A percentile compares a stretch with the other conserved stretches of the same genome.
Conservation (phyloP, 2,797 vertebrate genomes). For the Alosa sapidissima region DNA sequence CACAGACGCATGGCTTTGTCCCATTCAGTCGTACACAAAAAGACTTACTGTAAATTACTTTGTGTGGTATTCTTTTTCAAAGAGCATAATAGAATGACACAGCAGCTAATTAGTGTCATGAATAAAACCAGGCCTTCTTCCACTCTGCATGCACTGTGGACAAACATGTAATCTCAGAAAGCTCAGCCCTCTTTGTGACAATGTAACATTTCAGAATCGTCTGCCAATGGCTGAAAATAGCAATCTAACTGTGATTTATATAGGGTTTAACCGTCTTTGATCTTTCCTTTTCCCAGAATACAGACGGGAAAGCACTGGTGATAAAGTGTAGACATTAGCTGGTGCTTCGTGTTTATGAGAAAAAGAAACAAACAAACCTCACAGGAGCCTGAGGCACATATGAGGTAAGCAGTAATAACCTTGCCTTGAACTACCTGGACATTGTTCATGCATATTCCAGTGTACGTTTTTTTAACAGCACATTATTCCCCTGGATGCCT, state of each 20-base stretch:
- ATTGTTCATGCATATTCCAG: neutral
- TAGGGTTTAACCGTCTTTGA: neutral
- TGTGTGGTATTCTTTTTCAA: conserved; percentile 12
- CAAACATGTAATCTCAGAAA: conserved; percentile 15
- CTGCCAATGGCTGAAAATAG: conserved; percentile 18
- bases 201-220: neutral
- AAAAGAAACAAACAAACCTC: conserved; percentile 1
- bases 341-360: conserved; percentile 10
- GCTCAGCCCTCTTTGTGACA: neutral
- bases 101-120: conserved; percentile 22
- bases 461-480: neutral
- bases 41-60: neutral
- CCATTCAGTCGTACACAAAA: neutral
- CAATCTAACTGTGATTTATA: conserved; percentile 13
- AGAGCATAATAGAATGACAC: conserved; percentile 5
- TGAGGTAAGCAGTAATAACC: conserved; percentile 17
- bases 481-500: conserved; percentile 26
- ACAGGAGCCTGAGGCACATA: neutral
- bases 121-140: neutral
- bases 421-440: neutral
- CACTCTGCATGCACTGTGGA: neutral
- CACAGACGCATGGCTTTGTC: neutral
- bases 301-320: neutral
- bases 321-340: neutral
- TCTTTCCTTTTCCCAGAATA: neutral